Evolutionary conservation across 2,113 vertebrate genomes (phyloP).

Genomic region (Hippopotamus amphibius): DNA sequence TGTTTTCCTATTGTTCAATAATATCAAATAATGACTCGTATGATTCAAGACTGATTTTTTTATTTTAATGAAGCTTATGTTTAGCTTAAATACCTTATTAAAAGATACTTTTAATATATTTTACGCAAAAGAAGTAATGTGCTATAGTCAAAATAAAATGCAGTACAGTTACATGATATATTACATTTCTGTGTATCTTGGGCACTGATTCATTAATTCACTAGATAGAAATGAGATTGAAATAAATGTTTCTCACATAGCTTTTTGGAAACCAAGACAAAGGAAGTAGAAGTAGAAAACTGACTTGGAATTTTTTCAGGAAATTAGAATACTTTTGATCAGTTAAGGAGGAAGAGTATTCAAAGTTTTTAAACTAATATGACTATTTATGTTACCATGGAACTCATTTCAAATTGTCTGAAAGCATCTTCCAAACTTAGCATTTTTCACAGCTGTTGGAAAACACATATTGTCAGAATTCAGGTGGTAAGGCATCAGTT

Average conservation of each 20-base stretch:
- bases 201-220: not conserved
- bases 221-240: not conserved
- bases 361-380: not conserved
- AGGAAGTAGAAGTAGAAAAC: not conserved
- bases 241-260: slow-evolving; percentile 7
- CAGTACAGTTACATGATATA: not conserved
- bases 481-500: not conserved
- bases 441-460: not conserved
- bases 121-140: not conserved
- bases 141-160: slow-evolving; percentile 15
- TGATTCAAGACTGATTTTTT: not conserved
- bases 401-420: not conserved
- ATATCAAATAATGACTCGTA: slow-evolving; percentile 26
- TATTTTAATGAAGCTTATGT: not conserved
- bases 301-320: slow-evolving; percentile 26
- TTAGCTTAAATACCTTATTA: not conserved
- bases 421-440: not conserved
- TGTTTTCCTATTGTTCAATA: not conserved
- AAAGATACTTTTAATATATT: not conserved
- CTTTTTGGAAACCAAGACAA: slow-evolving; percentile 31
- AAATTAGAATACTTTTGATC: slow-evolving; percentile 9
- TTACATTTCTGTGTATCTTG: not conserved
- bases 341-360: not conserved
- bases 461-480: not conserved
- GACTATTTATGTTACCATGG: not conserved